Evolutionary conservation across 1,140 invertebrate species (phyloP).

Genomic region (Sarcophaga bullata): DNA sequence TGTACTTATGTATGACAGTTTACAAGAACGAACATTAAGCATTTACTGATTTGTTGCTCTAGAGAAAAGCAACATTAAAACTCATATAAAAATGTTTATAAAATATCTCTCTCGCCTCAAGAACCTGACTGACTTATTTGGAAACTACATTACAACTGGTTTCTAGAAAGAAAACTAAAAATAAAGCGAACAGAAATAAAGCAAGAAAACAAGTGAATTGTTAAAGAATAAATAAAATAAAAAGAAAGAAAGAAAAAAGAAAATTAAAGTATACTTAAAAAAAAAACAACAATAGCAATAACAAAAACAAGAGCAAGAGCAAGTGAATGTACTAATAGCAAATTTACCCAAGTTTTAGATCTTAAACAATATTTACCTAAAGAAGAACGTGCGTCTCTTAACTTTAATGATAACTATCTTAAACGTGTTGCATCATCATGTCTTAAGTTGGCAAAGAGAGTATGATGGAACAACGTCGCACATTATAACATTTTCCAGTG

Average conservation of each 20-base stretch:
- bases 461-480: not conserved
- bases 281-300: not conserved
- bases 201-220: no score
- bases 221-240: no score
- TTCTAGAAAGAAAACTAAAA: not conserved
- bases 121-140: slow-evolving; percentile 20
- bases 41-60: not conserved
- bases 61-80: not conserved
- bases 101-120: slow-evolving; percentile 1
- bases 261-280: no score
- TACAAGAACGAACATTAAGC: no score
- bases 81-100: not conserved
- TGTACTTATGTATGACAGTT: no score
- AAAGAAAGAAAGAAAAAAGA: no score
- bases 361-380: slow-evolving; percentile 27
- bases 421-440: slow-evolving; percentile 24
- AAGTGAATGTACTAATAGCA: slow-evolving; percentile 12
- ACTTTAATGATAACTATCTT: slow-evolving; percentile 24
- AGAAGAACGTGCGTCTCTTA: slow-evolving; percentile 20
- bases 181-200: not conserved
- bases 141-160: not conserved
- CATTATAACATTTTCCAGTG: not conserved
- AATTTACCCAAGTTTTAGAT: slow-evolving; percentile 24
- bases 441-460: not conserved
- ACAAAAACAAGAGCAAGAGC: not conserved